Conservation (phyloP, 2,888 invertebrate species). For the Unio pictorum region DNA sequence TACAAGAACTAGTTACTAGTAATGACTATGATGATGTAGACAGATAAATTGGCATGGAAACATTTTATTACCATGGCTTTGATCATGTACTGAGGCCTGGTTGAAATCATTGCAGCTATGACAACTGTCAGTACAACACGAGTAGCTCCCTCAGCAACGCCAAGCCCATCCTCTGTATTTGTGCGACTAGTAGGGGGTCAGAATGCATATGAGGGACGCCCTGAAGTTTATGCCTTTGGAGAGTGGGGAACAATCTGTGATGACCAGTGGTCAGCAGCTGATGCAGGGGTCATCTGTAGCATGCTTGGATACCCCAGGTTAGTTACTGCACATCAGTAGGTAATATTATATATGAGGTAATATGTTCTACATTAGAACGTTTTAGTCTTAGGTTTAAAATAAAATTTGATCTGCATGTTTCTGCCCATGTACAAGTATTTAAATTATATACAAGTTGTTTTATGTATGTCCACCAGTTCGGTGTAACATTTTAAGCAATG, state of each 20-base stretch:
- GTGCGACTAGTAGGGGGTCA: constrained; percentile 47
- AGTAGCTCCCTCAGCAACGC: constrained; percentile 23
- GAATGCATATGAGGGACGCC: constrained; percentile 43
- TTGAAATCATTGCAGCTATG: not conserved
- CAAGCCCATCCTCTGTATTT: constrained; percentile 20
- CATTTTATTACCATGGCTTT: not conserved
- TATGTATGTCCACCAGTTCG: no score
- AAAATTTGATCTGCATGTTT: no score
- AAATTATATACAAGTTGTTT: no score
- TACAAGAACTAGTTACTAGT: not conserved
- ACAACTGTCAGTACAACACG: constrained; percentile 15
- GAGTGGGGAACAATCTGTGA: constrained; percentile 57
- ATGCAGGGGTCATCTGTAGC: constrained; percentile 52
- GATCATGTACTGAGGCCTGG: not conserved
- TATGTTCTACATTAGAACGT: no score
- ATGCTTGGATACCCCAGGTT: constrained; percentile 52
- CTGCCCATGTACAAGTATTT: no score
- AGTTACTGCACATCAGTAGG: not conserved
- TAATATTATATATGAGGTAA: no score
- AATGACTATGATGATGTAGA: not conserved
- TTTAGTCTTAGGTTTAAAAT: no score
- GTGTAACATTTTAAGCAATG: no score
- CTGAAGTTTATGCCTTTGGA: constrained; percentile 48
- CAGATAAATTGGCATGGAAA: not conserved
- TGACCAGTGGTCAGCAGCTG: constrained; percentile 41